Base-by-base conservation (phyloP, 2,797 vertebrate genomes). In the Lacerta agilis region DNA sequence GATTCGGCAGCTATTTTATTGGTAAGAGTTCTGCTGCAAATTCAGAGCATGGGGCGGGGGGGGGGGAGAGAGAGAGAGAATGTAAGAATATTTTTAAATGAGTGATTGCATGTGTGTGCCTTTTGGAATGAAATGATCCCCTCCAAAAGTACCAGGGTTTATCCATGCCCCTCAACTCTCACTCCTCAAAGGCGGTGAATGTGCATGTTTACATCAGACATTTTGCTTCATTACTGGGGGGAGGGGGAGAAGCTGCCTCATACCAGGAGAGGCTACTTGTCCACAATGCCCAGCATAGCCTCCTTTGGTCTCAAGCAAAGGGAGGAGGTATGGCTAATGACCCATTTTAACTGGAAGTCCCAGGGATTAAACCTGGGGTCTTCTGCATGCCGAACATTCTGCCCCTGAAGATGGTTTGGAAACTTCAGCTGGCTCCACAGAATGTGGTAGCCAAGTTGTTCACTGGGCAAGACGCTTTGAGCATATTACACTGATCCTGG, bases 11-110 rank as follows among this genome's bases (percentile, higher is more conserved):
- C 67, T 76, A 91, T 38, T 88, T 88, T 92, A 91, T 88, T 94
- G 91, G 91, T 94, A 95, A 94, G 86, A 92, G 72, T 92, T 88
- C 90, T 90, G 8, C 80, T 89, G 86, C 73, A 86, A 91, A 92
- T 90, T 89, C 75, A 82, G 77, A 83, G 86, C 41, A 33, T 9
- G 29, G 71, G 36, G 6, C 8, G 73, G 33, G 20, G 8, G 75
- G 89, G 92, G 92, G 36, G n/a, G 8, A 73, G 33, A 15, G 8
- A 33, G 33, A 33, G 38, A 41, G 89, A 86, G 55, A 61, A 72
- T 1, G 89, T 82, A 36, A 58, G 33, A 94, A 89, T 45, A 89
- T 87, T 90, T 95, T 72, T 91, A 90, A 93, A 91, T 89, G 64
- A 92, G 78, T 67, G 23, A 43, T 33, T 88, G 83, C 90, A 55